Conservation (phyloP, 2,888 invertebrate genomes). For the Oscheius onirici region DNA sequence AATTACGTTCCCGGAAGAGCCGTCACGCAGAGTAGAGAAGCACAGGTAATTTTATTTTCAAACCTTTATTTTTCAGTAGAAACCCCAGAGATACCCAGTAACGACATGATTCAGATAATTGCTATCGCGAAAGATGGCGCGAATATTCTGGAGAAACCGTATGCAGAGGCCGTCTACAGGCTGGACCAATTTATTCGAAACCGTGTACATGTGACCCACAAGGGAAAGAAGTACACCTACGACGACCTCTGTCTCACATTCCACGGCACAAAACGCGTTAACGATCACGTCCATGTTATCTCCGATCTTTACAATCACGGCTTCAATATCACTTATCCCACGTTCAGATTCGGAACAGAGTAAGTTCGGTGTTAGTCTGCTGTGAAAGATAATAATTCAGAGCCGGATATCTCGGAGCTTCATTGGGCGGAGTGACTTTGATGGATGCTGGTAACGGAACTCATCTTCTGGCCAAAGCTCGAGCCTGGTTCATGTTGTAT, state of each 20-base stretch:
- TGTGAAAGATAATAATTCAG: conserved; percentile 44
- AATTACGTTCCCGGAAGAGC: conserved; percentile 71
- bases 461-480: conserved; percentile 57
- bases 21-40: conserved; percentile 70
- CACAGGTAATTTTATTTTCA: conserved; percentile 56
- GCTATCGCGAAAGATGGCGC: conserved; percentile 83
- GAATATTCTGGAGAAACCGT: conserved; percentile 81
- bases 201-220: conserved; percentile 51
- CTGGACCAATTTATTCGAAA: conserved; percentile 66
- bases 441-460: conserved; percentile 58
- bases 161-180: conserved; percentile 64
- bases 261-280: conserved; percentile 50
- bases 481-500: conserved; percentile 71
- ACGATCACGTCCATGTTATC: conserved; percentile 66
- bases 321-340: conserved; percentile 70
- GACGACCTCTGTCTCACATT: conserved; percentile 68
- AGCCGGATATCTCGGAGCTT: conserved; percentile 66
- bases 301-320: conserved; percentile 66
- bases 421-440: conserved; percentile 68
- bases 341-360: conserved; percentile 66
- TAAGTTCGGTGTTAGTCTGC: conserved; percentile 37
- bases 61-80: conserved; percentile 2
- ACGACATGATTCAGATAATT: conserved; percentile 79
- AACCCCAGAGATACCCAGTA: too few species aligned
- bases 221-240: conserved; percentile 60